Base-by-base conservation (phyloP, 2,888 invertebrate genomes). In the Dasysyrphus albostriatus region DNA sequence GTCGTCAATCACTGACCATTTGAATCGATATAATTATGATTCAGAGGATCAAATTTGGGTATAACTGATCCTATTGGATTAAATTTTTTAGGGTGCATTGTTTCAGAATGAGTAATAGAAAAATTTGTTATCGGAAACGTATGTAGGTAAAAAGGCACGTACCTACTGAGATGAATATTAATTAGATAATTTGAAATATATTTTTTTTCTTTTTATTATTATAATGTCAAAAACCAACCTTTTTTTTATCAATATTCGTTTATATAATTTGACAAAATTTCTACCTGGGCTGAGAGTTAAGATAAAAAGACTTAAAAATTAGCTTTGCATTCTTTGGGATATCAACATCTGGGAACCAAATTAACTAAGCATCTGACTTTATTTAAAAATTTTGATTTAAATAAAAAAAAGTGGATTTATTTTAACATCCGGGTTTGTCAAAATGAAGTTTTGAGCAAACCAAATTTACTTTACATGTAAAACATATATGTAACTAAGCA, bases 41-140 rank as follows among this genome's bases (percentile, higher is more conserved):
- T 65, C 47, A 47, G 47, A 47, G 65, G 32, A 47, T 65, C 47
- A 65, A 32, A 65, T 65, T 44, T 47, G n/a, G 32, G 65, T 65
- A n/a, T n/a, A 47, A 12, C 19, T 34, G 65, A 47, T 47, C 16
- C 65, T 10, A 32, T 65, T 16, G 47, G 65, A 47, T 65, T 65
- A 47, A 32, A 10, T 63, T 32, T 65, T 24, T 65, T 65, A 16
- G 65, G 65, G 47, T 47, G 47, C 65, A 65, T 65, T 65, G 14
- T 47, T 65, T 16, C 1, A 4, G 10, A 32, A 47, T 65, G 65
- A 65, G 65, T 65, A 42, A 61, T 42, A 42, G n/a, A 61, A 61
- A 24, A 19, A 54, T 6, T 14, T 29, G 29, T 0, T 32, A 32
- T 54, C 51, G 51, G 51, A 54, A 54, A 51, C 51, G 4, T 14